Evolutionary conservation across 1,140 invertebrate genomes (phyloP), one percentile per base, ranked within the genome.

Genomic region (Coelopa frigida): DNA sequence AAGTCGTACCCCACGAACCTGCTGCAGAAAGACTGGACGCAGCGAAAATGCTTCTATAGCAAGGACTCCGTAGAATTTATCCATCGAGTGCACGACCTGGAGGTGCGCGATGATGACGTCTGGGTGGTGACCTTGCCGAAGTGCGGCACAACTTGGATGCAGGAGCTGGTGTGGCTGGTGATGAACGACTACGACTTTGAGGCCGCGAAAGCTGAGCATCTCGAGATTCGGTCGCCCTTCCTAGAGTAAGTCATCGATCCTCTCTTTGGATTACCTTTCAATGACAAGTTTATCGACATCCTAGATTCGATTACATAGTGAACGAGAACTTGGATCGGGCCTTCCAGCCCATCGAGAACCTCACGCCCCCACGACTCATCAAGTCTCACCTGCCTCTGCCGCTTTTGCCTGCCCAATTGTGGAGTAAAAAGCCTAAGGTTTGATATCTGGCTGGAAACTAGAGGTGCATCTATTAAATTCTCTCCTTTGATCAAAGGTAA

Each of bases 111-210:
- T 4, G 70, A 72, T 57, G 75, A 78, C 59, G 56, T 75, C 5
- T 75, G 71, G 69, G 53, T 78, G 35, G 66, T 72, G 3, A 64
- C 70, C 31, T 74, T 63, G 57, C 75, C 74, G 24, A 65, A 51
- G 67, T 40, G 46, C 33, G 56, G 79, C 5, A 82, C 82, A 5
- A 82, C 80, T 15, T 82, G 80, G 80, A 76, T 75, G 4, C 80
- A 83, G 64, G 81, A 83, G 57, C 70, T 83, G 59, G 66, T 78
- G 3, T 83, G 80, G 77, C 52, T 80, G 2, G 61, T 83, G 27
- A 57, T 72, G 37, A 78, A 81, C 51, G 60, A 81, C 46, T 68
- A 80, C 23, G 72, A 83, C 26, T 58, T 38, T 50, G 48, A 52
- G 6, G 1, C 27, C 27, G 70, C 55, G 7, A 72, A 70, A 3